Percentiles rank a stretch among this genome's conserved stretches.
phyloP scores from a whole-genome alignment of 1,140 invertebrate genomes.

The Thaumatotibia leucotreta region DNA sequence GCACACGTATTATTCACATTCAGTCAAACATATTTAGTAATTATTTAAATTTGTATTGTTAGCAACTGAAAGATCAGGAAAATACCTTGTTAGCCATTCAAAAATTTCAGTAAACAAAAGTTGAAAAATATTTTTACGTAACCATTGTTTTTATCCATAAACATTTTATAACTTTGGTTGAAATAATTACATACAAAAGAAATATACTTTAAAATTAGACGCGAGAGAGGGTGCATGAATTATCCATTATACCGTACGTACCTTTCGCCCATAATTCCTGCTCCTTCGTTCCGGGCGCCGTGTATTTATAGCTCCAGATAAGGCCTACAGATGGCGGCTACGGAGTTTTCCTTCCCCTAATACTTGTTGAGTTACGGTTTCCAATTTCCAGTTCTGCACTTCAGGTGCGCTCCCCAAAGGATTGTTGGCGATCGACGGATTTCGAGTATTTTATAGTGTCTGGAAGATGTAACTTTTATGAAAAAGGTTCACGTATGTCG shows the following conservation, averaged over 20 bases:
- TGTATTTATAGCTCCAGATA: slow-evolving; percentile 71
- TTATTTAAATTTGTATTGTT: no score
- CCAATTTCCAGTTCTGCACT: slow-evolving; percentile 68
- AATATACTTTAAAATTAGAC: slow-evolving; percentile 62
- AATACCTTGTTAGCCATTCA: no score
- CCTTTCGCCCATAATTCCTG: slow-evolving; percentile 65
- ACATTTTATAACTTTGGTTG: slow-evolving; percentile 22
- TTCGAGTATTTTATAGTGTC: slow-evolving; percentile 6
- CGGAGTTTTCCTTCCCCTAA: slow-evolving; percentile 69
- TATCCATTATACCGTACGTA: slow-evolving; percentile 68
- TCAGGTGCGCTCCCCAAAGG: slow-evolving; percentile 47
- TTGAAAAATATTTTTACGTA: background rate
- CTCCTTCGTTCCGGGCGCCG: slow-evolving; percentile 57
- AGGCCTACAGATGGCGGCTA: slow-evolving; percentile 68
- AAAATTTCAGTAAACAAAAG: no score
- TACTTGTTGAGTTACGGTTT: slow-evolving; percentile 73
- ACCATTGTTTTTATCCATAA: background rate
- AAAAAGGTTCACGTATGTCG: background rate
- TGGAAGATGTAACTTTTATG: background rate
- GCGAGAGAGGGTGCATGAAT: slow-evolving; percentile 67
- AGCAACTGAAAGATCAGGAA: no score
- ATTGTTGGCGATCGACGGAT: slow-evolving; percentile 41
- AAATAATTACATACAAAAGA: slow-evolving; percentile 54
- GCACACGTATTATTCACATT: no score
- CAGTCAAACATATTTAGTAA: no score